Evolutionary conservation across 2,113 vertebrate species (phyloP).

Genomic region (Myrmophylax atrothorax): DNA sequence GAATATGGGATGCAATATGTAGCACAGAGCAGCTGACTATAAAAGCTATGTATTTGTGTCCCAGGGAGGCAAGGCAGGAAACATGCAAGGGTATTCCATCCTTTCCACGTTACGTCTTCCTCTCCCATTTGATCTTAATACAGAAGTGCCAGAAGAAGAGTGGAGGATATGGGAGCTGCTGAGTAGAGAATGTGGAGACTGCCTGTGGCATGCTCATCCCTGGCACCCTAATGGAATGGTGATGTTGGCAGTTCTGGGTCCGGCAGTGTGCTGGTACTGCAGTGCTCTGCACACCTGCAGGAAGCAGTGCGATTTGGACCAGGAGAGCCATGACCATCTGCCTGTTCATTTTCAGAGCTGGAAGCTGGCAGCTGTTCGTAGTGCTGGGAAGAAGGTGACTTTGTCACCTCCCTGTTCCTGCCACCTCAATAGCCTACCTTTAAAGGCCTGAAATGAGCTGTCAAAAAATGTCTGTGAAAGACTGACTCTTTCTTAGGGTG

Average conservation of each 20-base stretch:
- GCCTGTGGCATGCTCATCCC: background rate
- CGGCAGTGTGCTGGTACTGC: fast-evolving
- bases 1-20: background rate
- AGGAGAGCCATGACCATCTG: background rate
- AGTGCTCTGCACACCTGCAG: background rate
- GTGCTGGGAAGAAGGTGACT: background rate
- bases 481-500: background rate
- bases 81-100: background rate
- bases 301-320: background rate
- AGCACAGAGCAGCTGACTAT: background rate
- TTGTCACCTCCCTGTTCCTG: background rate
- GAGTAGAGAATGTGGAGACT: background rate
- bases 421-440: background rate
- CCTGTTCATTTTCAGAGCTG: background rate
- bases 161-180: background rate
- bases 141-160: background rate
- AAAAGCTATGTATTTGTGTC: background rate
- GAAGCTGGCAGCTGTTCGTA: background rate
- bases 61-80: background rate
- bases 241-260: background rate
- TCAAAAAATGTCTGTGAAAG: background rate
- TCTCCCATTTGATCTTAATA: background rate
- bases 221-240: background rate
- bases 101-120: background rate
- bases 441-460: background rate